Evolutionary conservation across 2,797 vertebrate species (phyloP).

Genomic region (Benthosema pterotum): DNA sequence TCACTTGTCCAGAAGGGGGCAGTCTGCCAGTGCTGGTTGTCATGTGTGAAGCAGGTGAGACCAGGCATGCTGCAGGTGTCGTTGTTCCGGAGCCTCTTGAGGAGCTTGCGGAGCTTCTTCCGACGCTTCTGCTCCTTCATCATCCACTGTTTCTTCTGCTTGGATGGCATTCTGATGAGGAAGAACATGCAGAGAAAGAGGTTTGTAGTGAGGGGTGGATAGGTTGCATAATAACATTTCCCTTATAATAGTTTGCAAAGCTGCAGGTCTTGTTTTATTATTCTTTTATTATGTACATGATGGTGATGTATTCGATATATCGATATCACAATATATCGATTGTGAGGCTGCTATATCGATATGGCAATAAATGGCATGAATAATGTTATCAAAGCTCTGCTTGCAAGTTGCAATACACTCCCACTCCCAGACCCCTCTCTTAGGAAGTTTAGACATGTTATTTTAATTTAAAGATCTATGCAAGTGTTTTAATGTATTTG

Average conservation of each 20-base stretch:
- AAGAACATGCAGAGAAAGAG: constrained; percentile 2
- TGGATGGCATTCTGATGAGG: constrained; percentile 67
- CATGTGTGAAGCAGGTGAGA: constrained; percentile 97
- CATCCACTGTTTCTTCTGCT: constrained; percentile 89
- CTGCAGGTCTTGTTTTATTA: background rate
- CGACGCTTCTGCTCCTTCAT: constrained; percentile 92
- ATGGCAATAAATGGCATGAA: no score
- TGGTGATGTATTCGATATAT: no score
- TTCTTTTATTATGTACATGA: no score
- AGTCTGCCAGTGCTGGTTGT: constrained; percentile 99
- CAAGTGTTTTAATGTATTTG: no score
- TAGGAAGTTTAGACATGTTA: no score
- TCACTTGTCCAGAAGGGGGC: constrained; percentile 97
- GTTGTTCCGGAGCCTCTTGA: constrained; percentile 94
- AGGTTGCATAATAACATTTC: background rate
- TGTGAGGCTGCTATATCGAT: no score
- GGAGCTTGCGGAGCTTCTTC: constrained; percentile 94
- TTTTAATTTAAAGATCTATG: no score
- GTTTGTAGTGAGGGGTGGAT: background rate
- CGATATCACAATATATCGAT: no score
- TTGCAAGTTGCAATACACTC: no score
- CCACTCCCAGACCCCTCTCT: no score
- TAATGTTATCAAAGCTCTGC: no score
- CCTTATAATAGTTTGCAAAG: background rate
- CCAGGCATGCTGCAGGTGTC: constrained; percentile 99